Percentiles rank a stretch among this genome's conserved stretches.
These are phyloP conservation scores for Masnerella sp. DNA, from an alignment of 2,888 invertebrate species.

Conservation along the genomic window DNA sequence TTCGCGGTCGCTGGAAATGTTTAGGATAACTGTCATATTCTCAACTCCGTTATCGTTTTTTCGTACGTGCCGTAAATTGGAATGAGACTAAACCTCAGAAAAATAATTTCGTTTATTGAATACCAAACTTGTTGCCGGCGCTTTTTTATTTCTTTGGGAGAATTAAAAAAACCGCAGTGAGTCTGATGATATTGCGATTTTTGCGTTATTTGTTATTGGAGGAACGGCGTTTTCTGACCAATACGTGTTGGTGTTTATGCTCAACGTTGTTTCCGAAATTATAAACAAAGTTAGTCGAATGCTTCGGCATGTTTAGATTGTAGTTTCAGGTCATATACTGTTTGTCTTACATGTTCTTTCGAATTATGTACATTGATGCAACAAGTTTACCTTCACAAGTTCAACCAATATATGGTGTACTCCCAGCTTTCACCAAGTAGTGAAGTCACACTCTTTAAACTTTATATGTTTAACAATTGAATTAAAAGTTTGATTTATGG, in stretches of 20 bases:
- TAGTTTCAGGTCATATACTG: conserved; percentile 1
- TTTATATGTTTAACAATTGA: too few species aligned
- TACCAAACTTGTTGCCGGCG: background rate
- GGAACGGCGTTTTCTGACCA: too few species aligned
- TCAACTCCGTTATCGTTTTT: conserved; percentile 12
- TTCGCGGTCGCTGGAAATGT: background rate
- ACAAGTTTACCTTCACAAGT: conserved; percentile 19
- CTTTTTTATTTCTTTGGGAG: background rate
- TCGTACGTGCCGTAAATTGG: conserved; percentile 27
- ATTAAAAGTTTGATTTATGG: too few species aligned
- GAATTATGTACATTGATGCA: conserved; percentile 28
- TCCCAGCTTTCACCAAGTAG: background rate
- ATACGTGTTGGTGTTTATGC: conserved; percentile 1
- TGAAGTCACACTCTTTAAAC: background rate
- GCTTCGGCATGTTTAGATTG: background rate
- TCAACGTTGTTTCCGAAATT: conserved; percentile 3
- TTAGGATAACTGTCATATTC: conserved; percentile 20
- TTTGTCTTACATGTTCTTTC: conserved; percentile 12
- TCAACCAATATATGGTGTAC: conserved; percentile 3
- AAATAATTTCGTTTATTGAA: conserved; percentile 33
- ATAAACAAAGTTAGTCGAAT: conserved; percentile 17
- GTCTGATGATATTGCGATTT: background rate
- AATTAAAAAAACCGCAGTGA: too few species aligned
- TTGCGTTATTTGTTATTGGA: too few species aligned
- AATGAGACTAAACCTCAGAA: conserved; percentile 10